phyloP scores from a whole-genome alignment of 2,797 vertebrate species.

The Poecilia picta region DNA sequence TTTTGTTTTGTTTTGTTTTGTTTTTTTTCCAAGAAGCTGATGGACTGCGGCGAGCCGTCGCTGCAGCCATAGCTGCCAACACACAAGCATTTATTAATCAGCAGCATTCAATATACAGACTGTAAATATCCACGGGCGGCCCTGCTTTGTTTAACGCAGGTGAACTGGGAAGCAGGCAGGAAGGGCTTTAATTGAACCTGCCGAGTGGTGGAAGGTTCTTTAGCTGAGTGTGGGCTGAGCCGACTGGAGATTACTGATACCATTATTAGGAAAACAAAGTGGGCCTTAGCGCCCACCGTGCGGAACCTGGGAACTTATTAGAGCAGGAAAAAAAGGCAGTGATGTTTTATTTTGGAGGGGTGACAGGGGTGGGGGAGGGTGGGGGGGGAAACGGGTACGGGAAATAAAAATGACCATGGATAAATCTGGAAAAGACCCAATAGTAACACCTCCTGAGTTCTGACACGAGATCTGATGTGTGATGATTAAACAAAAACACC shows the following conservation, averaged over 20 bases:
- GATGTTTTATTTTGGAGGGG: background rate
- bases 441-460: constrained; percentile 11
- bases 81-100: constrained; percentile 62
- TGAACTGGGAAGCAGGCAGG: constrained; percentile 50
- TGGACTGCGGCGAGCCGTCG: constrained; percentile 43
- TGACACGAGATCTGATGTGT: constrained; percentile 9
- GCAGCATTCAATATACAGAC: constrained; percentile 60
- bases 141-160: constrained; percentile 67
- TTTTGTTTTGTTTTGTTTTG: constrained; percentile 20
- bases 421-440: constrained; percentile 6
- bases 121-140: constrained; percentile 73
- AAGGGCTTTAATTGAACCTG: constrained; percentile 80
- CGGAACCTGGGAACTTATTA: constrained; percentile 48
- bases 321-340: background rate
- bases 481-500: constrained; percentile 5
- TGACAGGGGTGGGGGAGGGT: too few species aligned
- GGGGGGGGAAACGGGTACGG: background rate
- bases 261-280: constrained; percentile 71
- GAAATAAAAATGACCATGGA: background rate
- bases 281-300: constrained; percentile 52
- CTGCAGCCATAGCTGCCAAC: constrained; percentile 38
- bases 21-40: constrained; percentile 54
- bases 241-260: constrained; percentile 72
- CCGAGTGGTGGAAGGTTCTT: constrained; percentile 78
- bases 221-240: constrained; percentile 70